A percentile compares a stretch with the other conserved stretches of the same genome.
phyloP scores from a whole-genome alignment of 2,888 invertebrate species.

The Dryobota labecula region DNA sequence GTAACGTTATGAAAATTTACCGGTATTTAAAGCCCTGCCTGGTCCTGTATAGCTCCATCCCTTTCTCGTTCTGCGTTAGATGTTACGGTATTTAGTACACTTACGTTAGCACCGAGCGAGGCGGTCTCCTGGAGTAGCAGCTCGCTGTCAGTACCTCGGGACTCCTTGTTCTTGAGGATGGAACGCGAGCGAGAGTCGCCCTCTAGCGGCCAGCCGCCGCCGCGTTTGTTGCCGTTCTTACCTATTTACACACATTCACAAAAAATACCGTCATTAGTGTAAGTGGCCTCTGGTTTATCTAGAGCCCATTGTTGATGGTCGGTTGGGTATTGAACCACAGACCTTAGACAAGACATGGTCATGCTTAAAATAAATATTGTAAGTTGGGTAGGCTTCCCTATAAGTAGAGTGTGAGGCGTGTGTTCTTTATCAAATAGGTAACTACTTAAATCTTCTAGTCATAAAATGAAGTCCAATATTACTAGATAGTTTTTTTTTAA shows the following conservation, averaged over 20 bases:
- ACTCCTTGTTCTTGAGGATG: slow-evolving; percentile 89
- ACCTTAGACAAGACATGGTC: not conserved
- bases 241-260: slow-evolving; percentile 71
- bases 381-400: not conserved
- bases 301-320: not conserved
- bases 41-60: not conserved
- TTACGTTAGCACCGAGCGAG: slow-evolving; percentile 88
- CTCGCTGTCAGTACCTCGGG: slow-evolving; percentile 89
- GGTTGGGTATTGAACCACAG: not conserved
- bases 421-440: not conserved
- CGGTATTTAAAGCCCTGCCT: too few species aligned
- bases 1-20: too few species aligned
- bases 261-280: not conserved
- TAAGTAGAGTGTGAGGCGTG: not conserved
- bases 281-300: not conserved
- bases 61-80: not conserved
- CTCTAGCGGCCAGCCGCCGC: slow-evolving; percentile 84
- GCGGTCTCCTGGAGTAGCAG: slow-evolving; percentile 87
- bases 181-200: slow-evolving; percentile 87
- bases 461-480: not conserved
- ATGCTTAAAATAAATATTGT: not conserved
- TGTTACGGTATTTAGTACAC: slow-evolving; percentile 33
- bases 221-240: slow-evolving; percentile 88
- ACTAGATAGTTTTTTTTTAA: not conserved
- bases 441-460: not conserved